Evolutionary conservation across 2,113 vertebrate genomes (phyloP).

Genomic region (Ploceus nigricollis): DNA sequence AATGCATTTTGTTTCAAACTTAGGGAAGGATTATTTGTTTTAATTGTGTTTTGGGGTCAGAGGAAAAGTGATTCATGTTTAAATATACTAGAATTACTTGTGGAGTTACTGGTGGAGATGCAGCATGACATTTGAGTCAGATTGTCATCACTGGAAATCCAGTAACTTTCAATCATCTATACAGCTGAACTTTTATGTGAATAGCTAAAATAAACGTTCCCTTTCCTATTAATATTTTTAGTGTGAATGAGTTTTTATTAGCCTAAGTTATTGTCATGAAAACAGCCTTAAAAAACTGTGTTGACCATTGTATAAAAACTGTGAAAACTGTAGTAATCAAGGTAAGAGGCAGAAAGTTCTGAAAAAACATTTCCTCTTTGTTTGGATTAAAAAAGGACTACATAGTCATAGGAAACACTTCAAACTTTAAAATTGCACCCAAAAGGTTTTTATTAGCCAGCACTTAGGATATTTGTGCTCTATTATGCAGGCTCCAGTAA

Average conservation of each 20-base stretch:
- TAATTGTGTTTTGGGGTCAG: neutral
- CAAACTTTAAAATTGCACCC: neutral
- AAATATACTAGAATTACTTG: neutral
- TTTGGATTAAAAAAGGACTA: neutral
- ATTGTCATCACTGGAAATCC: neutral
- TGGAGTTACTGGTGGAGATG: neutral
- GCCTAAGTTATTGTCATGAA: neutral
- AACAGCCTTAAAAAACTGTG: rapidly evolving
- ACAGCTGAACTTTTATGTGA: neutral
- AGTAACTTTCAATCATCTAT: neutral
- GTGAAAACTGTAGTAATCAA: neutral
- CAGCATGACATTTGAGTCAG: neutral
- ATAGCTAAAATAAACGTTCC: neutral
- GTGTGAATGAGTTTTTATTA: neutral
- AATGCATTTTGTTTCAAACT: neutral
- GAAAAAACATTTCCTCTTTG: neutral
- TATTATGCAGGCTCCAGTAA: neutral
- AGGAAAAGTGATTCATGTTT: neutral
- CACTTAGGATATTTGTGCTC: neutral
- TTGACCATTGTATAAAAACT: neutral
- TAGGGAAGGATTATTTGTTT: neutral
- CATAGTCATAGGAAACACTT: neutral
- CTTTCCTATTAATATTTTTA: neutral
- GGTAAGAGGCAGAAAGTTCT: neutral
- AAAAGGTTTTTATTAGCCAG: neutral